These are phyloP conservation scores for Alfaro cultratus DNA, from an alignment of 2,797 vertebrate genomes.

Conservation along the genomic window DNA sequence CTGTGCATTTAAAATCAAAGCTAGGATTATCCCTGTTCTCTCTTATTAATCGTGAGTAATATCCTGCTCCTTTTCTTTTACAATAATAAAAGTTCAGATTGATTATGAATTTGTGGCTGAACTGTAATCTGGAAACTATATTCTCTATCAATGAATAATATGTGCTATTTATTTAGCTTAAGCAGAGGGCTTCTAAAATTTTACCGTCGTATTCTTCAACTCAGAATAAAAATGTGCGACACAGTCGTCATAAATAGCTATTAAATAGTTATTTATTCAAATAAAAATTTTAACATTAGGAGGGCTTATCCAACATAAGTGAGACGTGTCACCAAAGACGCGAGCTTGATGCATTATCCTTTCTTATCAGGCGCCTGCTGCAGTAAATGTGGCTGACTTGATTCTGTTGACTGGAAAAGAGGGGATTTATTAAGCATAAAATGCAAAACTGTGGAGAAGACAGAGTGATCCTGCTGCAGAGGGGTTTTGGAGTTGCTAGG, in stretches of 20 bases:
- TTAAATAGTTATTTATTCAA: neutral
- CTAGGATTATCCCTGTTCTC: neutral
- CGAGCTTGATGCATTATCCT: neutral
- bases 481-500: conserved; percentile 32
- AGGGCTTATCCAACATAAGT: neutral
- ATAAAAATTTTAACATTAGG: neutral
- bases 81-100: neutral
- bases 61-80: neutral
- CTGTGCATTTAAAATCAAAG: neutral
- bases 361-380: neutral
- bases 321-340: conserved; percentile 7
- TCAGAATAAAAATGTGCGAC: neutral
- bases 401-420: conserved; percentile 16
- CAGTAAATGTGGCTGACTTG: conserved; percentile 17
- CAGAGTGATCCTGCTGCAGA: conserved; percentile 7
- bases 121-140: neutral
- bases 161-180: neutral
- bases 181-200: neutral
- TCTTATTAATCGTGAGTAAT: neutral
- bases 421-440: conserved; percentile 32
- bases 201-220: neutral
- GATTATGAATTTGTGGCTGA: neutral
- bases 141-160: neutral
- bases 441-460: conserved; percentile 18
- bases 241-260: neutral